These are phyloP conservation scores for Shinisaurus crocodilurus DNA, from an alignment of 2,113 vertebrate genomes.

Conservation along the genomic window DNA sequence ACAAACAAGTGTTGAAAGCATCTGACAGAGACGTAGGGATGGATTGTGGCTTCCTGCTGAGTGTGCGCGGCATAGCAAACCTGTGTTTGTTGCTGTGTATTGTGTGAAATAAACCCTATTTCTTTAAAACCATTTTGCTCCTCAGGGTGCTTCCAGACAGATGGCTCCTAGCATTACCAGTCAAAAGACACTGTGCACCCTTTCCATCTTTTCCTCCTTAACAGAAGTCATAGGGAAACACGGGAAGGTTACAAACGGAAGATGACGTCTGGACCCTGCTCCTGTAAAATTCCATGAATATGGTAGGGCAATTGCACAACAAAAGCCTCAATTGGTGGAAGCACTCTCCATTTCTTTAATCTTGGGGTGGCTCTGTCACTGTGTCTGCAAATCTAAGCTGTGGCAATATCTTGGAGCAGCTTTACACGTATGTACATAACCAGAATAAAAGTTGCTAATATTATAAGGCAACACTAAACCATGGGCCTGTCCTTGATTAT, in stretches of 20 bases:
- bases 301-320: background rate
- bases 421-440: background rate
- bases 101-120: background rate
- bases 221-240: background rate
- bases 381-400: background rate
- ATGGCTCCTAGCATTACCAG: no score
- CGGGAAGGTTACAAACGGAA: background rate
- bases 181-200: background rate
- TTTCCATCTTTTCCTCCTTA: background rate
- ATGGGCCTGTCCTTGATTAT: background rate
- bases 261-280: background rate
- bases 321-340: background rate
- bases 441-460: background rate
- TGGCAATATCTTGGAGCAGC: background rate
- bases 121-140: background rate
- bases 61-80: no score
- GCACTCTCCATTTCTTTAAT: background rate
- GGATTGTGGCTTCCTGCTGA: background rate
- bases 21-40: background rate
- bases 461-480: background rate
- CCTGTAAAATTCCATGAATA: background rate
- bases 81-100: background rate
- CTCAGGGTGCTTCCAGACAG: background rate
- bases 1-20: background rate
- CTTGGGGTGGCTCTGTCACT: background rate